Conservation (phyloP, 2,888 invertebrate genomes). For the Alviniconcha strummeri region DNA sequence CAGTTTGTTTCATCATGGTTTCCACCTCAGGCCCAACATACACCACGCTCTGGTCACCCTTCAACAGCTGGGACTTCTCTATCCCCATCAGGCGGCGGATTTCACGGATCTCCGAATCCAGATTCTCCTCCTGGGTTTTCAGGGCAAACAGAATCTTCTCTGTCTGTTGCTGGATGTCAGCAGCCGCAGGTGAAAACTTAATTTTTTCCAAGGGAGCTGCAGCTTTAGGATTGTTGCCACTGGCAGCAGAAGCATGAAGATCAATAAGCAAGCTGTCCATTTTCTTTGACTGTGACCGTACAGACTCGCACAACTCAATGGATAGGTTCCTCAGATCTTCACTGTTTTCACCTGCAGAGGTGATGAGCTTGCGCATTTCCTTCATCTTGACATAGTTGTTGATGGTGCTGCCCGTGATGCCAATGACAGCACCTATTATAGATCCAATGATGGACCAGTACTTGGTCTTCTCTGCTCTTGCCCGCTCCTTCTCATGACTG, state of each 20-base stretch:
- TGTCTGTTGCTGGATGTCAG: constrained; percentile 41
- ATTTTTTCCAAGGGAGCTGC: constrained; percentile 16
- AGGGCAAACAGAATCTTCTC: constrained; percentile 47
- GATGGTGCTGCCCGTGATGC: constrained; percentile 81
- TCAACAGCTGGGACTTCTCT: constrained; percentile 37
- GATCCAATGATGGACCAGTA: constrained; percentile 88
- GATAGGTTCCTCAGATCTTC: constrained; percentile 49
- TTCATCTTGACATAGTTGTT: constrained; percentile 82
- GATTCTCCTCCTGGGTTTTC: constrained; percentile 54
- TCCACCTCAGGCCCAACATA: constrained; percentile 69
- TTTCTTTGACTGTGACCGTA: constrained; percentile 51
- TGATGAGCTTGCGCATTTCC: constrained; percentile 80
- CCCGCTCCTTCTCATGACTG: constrained; percentile 88
- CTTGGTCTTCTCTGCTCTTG: constrained; percentile 87
- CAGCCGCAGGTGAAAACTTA: neutral
- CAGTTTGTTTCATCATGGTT: constrained; percentile 62
- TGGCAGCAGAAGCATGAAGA: constrained; percentile 27
- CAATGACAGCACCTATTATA: constrained; percentile 79
- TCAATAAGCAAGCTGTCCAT: constrained; percentile 46
- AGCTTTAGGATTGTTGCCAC: neutral
- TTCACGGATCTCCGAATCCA: constrained; percentile 62
- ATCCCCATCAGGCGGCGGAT: constrained; percentile 57
- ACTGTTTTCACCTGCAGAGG: constrained; percentile 58
- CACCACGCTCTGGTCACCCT: constrained; percentile 53
- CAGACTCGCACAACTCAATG: constrained; percentile 44